Base-by-base conservation (phyloP, 2,888 invertebrate genomes). In the Pelosia muscerda region DNA sequence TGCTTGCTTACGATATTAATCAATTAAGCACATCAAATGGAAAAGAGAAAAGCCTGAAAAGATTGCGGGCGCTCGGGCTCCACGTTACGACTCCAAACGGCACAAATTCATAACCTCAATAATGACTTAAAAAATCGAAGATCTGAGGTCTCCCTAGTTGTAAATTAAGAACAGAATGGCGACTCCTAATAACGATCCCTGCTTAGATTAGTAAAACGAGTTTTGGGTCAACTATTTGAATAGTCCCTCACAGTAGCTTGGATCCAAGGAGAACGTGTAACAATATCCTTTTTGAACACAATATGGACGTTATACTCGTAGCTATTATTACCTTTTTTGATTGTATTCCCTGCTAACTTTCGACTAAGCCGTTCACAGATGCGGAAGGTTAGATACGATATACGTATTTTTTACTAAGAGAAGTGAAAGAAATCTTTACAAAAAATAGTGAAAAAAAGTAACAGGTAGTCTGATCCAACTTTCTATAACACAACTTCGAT, bases 181-280 rank as follows among this genome's bases (percentile, higher is more conserved):
- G 19, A 15, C 19, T 42, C 42, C 15, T 23, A 55, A 23, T 55
- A 49, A 42, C 49, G 9, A 49, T 49, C 31, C 57, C 25, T 25
- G 31, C 8, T 42, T 57, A 26, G 53, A 67, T 73, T 63, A 61
- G 57, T 55, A 25, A 25, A 72, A 73, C 68, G 63, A 65, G 73
- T 73, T 78, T 70, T 42, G 61, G 65, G 67, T 66, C 25, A 60
- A 42, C 28, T 23, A 63, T 54, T 78, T 57, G 65, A 70, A 69
- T 68, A 60, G 54, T 38, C 73, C 60, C 72, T 66, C 63, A 69
- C 54, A 66, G 19, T 53, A 55, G 26, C 34, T 57, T 10, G 15
- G 64, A 61, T 64, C 64, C 62, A 28, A 42, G 26, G 57, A 73
- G 66, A 66, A 73, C 63, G 65, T 65, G 63, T 61, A 26, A 26